Base-by-base conservation (phyloP, 2,797 vertebrate species). In the Chaetodon trifasciatus region DNA sequence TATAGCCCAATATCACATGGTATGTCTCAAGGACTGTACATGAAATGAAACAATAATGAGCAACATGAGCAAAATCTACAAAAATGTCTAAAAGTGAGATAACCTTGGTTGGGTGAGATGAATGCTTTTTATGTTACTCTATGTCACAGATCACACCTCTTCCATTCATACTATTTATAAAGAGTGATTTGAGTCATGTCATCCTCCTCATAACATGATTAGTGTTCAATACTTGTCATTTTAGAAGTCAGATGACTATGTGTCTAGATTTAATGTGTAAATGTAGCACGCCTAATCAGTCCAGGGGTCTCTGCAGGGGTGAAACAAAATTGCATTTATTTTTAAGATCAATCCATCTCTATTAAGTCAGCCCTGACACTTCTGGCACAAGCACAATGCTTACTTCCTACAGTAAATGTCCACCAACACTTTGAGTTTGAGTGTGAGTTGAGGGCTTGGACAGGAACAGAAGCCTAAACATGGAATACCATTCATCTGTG, bases 401-500 rank as follows among this genome's bases (percentile, higher is more conserved):
- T 44, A 67, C 74, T 78, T 83, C 66, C 66, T 28, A 23, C 12
- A 23, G 56, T 28, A 60, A 57, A 52, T 16, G 15, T 53, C 49
- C 21, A 35, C 47, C 58, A 40, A 73, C 39, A 16, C n/a, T 79
- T 42, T 32, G 28, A 32, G 62, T 64, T 10, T 44, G 53, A 58
- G 40, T 35, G 49, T 46, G 23, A 23, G 15, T 55, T 7, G 13
- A 71, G 24, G 44, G n/a, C 12, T 60, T 68, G 35, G 61, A 69
- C 64, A 66, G 47, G 65, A 83, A 84, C 67, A 76, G 68, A 49
- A 60, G 35, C 11, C 74, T 81, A 50, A 79, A 82, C 69, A 74
- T 37, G 49, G 55, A 81, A 67, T n/a, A 50, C 32, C 58, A 28
- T 61, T 70, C 44, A 58, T 66, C 67, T 57, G 56, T 9, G 4